Conservation (phyloP, 1,140 invertebrate species). For the Drosophila ogumai region DNA sequence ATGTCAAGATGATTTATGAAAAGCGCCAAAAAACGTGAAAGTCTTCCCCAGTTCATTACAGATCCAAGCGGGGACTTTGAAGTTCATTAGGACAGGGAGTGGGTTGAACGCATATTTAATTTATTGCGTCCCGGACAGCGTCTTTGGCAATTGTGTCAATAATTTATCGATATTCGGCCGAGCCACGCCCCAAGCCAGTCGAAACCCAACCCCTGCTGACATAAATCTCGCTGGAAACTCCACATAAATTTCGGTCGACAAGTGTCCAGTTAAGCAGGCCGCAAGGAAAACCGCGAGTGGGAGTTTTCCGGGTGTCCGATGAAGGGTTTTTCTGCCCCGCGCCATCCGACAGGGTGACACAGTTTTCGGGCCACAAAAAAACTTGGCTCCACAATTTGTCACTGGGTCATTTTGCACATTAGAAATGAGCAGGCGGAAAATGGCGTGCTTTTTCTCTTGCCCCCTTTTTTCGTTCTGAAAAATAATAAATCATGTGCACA, state of each 20-base stretch:
- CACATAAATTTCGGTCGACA: constrained; percentile 62
- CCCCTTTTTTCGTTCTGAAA: constrained; percentile 22
- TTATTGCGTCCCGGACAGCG: constrained; percentile 31
- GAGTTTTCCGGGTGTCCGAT: constrained; percentile 13
- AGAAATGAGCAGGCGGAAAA: constrained; percentile 34
- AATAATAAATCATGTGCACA: constrained; percentile 71
- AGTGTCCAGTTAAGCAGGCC: constrained; percentile 62
- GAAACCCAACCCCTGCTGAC: constrained; percentile 1
- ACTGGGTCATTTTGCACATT: constrained; percentile 72
- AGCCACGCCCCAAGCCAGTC: constrained; percentile 11
- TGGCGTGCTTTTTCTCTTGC: neutral
- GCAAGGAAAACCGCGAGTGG: constrained; percentile 47
- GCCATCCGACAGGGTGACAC: neutral
- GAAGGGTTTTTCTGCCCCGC: neutral
- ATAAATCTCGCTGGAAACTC: constrained; percentile 54
- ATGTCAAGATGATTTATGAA: constrained; percentile 24
- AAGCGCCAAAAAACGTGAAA: neutral
- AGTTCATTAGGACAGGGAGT: constrained; percentile 45
- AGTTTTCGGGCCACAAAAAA: constrained; percentile 11
- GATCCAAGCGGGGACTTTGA: constrained; percentile 6
- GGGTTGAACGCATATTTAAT: constrained; percentile 35
- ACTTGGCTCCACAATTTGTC: constrained; percentile 72
- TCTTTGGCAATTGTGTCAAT: constrained; percentile 53
- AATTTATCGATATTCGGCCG: constrained; percentile 62
- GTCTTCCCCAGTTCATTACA: constrained; percentile 19